phyloP scores from a whole-genome alignment of 1,140 invertebrate genomes.

The Diorhabda carinulata region DNA sequence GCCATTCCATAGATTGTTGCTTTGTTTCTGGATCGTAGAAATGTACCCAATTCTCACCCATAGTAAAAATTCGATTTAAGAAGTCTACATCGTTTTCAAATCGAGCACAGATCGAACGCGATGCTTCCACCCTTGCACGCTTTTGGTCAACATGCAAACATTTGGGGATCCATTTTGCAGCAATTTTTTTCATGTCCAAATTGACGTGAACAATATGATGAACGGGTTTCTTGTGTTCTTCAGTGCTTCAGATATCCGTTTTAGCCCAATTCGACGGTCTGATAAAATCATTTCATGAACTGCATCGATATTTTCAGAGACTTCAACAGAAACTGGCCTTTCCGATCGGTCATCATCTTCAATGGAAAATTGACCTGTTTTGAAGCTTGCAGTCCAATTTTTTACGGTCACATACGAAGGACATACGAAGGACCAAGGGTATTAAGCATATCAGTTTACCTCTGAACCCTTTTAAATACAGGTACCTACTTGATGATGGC shows the following conservation, averaged over 20 bases:
- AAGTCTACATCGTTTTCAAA: neutral
- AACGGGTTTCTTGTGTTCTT: neutral
- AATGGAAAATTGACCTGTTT: neutral
- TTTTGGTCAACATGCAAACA: neutral
- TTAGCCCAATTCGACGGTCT: neutral
- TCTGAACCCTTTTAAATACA: neutral
- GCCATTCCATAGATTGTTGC: neutral
- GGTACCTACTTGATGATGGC: neutral
- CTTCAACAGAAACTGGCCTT: neutral
- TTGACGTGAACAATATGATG: neutral
- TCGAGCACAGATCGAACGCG: neutral
- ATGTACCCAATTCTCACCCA: neutral
- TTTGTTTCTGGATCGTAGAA: neutral
- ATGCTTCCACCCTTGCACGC: neutral
- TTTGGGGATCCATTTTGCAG: neutral
- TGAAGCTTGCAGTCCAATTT: neutral
- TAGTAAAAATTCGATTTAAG: neutral
- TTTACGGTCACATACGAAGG: neutral
- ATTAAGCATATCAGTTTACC: neutral
- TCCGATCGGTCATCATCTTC: neutral
- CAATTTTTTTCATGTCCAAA: neutral
- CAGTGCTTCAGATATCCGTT: neutral
- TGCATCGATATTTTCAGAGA: neutral
- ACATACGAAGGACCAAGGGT: neutral
- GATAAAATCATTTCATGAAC: neutral